phyloP scores from a whole-genome alignment of 2,113 vertebrate genomes.

The Aepyceros melampus region DNA sequence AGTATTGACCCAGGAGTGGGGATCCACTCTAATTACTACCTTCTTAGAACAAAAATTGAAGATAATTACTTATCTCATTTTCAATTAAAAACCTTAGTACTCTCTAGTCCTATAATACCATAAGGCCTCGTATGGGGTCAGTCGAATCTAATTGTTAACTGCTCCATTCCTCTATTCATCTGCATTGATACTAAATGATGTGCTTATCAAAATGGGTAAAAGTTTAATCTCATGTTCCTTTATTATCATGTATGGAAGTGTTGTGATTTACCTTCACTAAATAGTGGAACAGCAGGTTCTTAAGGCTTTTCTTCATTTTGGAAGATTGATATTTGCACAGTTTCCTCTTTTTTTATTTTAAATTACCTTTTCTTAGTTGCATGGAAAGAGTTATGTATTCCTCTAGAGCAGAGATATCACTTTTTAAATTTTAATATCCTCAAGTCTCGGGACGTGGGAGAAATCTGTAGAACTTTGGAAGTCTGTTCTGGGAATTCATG shows the following conservation, averaged over 20 bases:
- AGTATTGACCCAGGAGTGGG: slow-evolving; percentile 26
- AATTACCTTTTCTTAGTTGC: not conserved
- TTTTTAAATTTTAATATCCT: not conserved
- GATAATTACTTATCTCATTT: slow-evolving; percentile 54
- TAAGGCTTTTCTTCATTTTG: not conserved
- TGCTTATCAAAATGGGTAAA: not conserved
- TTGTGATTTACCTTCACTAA: not conserved
- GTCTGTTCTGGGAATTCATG: not conserved
- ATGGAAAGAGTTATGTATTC: not conserved
- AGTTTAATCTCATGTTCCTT: not conserved
- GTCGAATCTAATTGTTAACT: not conserved
- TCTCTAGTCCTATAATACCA: slow-evolving; percentile 40
- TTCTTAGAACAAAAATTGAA: slow-evolving; percentile 54
- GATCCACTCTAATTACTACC: slow-evolving; percentile 46
- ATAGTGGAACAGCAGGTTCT: not conserved
- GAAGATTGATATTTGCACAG: not conserved
- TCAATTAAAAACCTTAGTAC: slow-evolving; percentile 40
- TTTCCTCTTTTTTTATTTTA: not conserved
- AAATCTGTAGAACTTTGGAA: not conserved
- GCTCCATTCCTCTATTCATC: not conserved
- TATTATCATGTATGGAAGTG: not conserved
- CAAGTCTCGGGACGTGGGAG: not conserved
- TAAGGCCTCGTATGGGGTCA: not conserved
- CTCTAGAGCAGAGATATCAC: not conserved
- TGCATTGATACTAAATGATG: not conserved